These are phyloP conservation scores for Tribolium castaneum DNA, from an alignment of 1,140 invertebrate genomes.

Conservation along the genomic window DNA sequence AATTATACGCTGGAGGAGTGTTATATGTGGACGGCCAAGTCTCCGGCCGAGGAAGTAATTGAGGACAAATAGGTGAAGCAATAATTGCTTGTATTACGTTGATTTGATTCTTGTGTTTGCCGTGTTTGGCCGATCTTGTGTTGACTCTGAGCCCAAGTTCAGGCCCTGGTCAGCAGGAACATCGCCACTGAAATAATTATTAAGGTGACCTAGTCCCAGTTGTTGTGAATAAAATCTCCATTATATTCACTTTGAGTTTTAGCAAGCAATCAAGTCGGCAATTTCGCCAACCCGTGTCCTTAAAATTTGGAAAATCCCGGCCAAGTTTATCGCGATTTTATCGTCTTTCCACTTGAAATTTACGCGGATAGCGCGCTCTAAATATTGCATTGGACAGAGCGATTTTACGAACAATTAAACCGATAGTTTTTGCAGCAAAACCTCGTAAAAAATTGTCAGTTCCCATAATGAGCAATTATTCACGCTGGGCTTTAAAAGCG, in stretches of 20 bases:
- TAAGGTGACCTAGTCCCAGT: neutral
- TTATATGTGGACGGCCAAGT: neutral
- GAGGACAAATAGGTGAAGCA: neutral
- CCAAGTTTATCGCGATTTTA: constrained; percentile 20
- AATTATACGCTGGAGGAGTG: neutral
- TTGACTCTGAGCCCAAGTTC: neutral
- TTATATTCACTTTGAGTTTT: neutral
- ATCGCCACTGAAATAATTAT: neutral
- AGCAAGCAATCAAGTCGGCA: constrained; percentile 14
- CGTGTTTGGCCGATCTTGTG: neutral
- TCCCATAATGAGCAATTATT: constrained; percentile 5
- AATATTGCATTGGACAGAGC: constrained; percentile 11
- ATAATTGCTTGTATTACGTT: constrained; percentile 21
- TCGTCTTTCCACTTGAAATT: constrained; percentile 20
- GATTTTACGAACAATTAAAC: constrained; percentile 28
- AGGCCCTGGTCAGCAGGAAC: neutral
- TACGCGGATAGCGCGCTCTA: constrained; percentile 12
- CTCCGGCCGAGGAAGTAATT: neutral
- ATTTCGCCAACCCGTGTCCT: neutral
- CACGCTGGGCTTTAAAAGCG: neutral
- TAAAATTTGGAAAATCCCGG: constrained; percentile 14
- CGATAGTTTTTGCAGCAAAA: neutral
- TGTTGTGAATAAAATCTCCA: too few species aligned
- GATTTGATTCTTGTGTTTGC: constrained; percentile 3
- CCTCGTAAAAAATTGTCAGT: neutral